These are phyloP conservation scores for Numenius arquata DNA, from an alignment of 2,113 vertebrate species.

Conservation along the genomic window DNA sequence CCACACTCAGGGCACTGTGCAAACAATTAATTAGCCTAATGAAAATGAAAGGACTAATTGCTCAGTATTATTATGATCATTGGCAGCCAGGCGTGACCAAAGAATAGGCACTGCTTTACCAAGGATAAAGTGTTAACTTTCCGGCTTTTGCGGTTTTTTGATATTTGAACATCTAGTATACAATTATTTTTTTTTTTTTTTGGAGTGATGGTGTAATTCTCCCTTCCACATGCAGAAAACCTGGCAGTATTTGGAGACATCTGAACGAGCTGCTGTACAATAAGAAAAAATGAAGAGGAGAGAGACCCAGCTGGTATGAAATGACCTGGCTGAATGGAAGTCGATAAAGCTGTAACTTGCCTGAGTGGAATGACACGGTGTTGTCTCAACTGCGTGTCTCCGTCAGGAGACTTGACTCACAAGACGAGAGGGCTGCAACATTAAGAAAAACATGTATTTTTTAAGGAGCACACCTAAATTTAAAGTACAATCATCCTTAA, in stretches of 20 bases:
- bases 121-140: neutral
- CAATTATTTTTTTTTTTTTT: neutral
- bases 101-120: neutral
- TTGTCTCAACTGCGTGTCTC: neutral
- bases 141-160: neutral
- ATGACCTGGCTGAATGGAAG: neutral
- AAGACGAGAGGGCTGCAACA: neutral
- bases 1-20: conserved; percentile 38
- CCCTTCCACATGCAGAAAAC: conserved; percentile 15
- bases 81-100: conserved; percentile 25
- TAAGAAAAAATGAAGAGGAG: neutral
- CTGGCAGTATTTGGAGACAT: conserved; percentile 11
- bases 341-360: neutral
- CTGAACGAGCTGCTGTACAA: conserved; percentile 1
- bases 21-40: conserved; percentile 67
- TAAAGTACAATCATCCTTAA: neutral
- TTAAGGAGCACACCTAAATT: neutral
- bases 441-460: neutral
- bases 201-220: neutral
- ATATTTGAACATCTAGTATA: neutral
- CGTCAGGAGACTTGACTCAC: neutral
- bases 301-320: conserved; percentile 30
- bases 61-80: neutral
- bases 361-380: neutral
- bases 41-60: conserved; percentile 57